Conservation (phyloP, 2,797 vertebrate genomes). For the Megalops cyprinoides region DNA sequence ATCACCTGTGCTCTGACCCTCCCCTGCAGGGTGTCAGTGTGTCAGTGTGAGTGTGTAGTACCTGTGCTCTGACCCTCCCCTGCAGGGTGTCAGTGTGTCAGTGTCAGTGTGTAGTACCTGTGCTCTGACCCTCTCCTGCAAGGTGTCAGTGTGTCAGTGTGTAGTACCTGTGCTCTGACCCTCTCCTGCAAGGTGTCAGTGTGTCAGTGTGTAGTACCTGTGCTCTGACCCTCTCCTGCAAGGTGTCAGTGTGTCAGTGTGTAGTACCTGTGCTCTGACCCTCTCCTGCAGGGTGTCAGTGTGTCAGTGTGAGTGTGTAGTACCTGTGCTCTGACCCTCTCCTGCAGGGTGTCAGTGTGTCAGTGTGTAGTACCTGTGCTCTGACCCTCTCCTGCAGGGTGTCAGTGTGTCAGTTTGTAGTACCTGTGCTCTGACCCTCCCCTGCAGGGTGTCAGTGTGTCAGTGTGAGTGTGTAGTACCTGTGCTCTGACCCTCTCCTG, state of each 20-base stretch:
- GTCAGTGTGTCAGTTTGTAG: too few relatives aligned
- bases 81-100: too few relatives aligned
- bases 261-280: too few relatives aligned
- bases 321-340: too few relatives aligned
- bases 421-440: too few relatives aligned
- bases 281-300: not conserved
- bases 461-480: slow-evolving; percentile 10
- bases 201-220: slow-evolving; percentile 74
- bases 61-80: slow-evolving; percentile 91
- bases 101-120: not conserved
- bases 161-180: too few relatives aligned
- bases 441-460: not conserved
- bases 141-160: slow-evolving; percentile 18
- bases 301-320: slow-evolving; percentile 21
- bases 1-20: too few relatives aligned
- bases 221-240: slow-evolving; percentile 89
- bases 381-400: slow-evolving; percentile 88
- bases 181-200: too few relatives aligned
- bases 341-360: not conserved
- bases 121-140: too few relatives aligned
- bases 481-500: too few relatives aligned
- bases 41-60: slow-evolving; percentile 50
- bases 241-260: too few relatives aligned
- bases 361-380: slow-evolving; percentile 80
- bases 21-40: too few relatives aligned